These are phyloP conservation scores for Pampusana beccarii DNA, from an alignment of 2,113 vertebrate species.

Conservation along the genomic window DNA sequence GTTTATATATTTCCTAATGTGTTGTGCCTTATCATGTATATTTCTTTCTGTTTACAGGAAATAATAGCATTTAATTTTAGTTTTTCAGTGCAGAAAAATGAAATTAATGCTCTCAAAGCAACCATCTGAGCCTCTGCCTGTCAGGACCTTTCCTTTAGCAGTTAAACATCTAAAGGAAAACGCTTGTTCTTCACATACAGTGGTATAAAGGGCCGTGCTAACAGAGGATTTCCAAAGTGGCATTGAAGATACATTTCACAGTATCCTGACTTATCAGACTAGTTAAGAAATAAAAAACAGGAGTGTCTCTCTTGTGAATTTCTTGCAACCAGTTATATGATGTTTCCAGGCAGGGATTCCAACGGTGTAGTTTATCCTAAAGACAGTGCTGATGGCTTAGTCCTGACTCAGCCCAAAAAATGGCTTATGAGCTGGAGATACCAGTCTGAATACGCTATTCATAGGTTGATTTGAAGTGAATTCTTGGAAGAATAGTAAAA, in stretches of 20 bases:
- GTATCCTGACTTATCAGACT: neutral
- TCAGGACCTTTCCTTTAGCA: neutral
- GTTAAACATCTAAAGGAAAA: neutral
- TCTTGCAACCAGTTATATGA: neutral
- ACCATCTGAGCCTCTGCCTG: neutral
- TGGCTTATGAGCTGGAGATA: neutral
- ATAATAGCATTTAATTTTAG: neutral
- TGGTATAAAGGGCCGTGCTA: no score
- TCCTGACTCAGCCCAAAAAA: neutral
- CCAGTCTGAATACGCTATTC: neutral
- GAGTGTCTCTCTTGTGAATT: neutral
- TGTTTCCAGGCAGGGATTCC: neutral
- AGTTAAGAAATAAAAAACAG: neutral
- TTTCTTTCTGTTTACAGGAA: neutral
- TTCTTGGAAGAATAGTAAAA: neutral
- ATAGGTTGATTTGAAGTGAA: neutral
- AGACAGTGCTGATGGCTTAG: neutral
- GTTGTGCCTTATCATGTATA: neutral
- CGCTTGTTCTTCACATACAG: neutral
- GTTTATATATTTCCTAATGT: neutral
- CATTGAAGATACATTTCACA: neutral
- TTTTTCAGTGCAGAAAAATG: neutral
- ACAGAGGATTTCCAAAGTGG: neutral
- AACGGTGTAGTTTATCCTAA: neutral
- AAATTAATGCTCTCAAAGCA: neutral